phyloP scores from a whole-genome alignment of 2,797 vertebrate species.

The Myotis findleyi region DNA sequence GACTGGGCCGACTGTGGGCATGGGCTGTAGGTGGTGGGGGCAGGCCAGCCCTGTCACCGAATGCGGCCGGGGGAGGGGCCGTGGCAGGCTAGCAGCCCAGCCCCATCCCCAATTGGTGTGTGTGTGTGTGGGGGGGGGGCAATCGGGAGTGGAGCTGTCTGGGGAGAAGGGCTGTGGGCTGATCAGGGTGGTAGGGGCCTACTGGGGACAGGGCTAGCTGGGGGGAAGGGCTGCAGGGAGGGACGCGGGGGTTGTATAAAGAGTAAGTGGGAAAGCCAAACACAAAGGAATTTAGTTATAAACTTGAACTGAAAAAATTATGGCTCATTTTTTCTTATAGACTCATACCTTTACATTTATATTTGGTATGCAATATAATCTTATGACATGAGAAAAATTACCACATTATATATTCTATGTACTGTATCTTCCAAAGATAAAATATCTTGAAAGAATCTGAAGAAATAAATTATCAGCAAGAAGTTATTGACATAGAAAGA shows the following conservation, averaged over 20 bases:
- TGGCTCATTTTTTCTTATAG: neutral
- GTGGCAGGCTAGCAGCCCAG: too few species aligned
- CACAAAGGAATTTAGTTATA: neutral
- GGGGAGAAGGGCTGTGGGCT: too few species aligned
- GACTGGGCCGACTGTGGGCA: too few species aligned
- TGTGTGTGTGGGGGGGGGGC: too few species aligned
- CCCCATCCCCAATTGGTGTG: too few species aligned
- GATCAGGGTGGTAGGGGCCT: too few species aligned
- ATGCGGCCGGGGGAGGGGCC: too few species aligned
- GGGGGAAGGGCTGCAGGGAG: too few species aligned
- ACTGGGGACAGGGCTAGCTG: too few species aligned
- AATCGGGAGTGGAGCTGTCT: too few species aligned
- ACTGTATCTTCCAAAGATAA: neutral
- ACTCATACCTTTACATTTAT: neutral
- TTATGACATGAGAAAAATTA: neutral
- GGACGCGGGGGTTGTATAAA: neutral
- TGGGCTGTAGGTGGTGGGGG: too few species aligned
- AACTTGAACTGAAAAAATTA: neutral
- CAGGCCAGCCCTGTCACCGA: too few species aligned
- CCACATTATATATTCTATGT: neutral
- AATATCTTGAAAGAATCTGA: neutral
- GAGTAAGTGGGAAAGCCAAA: neutral
- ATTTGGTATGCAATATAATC: neutral
- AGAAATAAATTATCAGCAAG: constrained; percentile 2
- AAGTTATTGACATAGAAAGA: neutral